These are phyloP conservation scores for Pangasius djambal DNA, from an alignment of 2,797 vertebrate species.

Conservation along the genomic window DNA sequence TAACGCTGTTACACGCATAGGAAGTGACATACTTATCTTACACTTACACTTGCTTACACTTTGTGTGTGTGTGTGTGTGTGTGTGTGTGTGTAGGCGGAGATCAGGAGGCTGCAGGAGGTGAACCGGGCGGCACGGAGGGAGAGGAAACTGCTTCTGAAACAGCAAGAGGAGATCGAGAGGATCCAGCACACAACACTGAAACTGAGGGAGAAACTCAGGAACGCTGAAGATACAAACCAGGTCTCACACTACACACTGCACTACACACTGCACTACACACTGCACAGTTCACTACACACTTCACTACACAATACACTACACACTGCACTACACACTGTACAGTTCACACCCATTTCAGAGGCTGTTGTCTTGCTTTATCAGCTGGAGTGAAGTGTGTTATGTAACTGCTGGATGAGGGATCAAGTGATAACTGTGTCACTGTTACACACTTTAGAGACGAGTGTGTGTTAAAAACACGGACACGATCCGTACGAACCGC, in stretches of 20 bases:
- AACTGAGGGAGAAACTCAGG: slow-evolving; percentile 91
- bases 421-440: not conserved
- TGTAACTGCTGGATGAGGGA: not conserved
- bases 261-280: not conserved
- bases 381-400: too few species aligned
- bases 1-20: not conserved
- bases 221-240: slow-evolving; percentile 82
- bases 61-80: not conserved
- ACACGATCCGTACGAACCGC: not conserved
- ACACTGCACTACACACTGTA: slow-evolving; percentile 31
- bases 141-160: slow-evolving; percentile 92
- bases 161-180: slow-evolving; percentile 96
- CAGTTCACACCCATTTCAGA: not conserved
- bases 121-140: slow-evolving; percentile 92
- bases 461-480: not conserved
- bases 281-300: not conserved
- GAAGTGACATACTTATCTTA: not conserved
- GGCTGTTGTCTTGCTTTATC: not conserved
- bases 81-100: slow-evolving; percentile 81
- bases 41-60: too few species aligned
- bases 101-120: slow-evolving; percentile 96
- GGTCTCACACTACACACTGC: slow-evolving; percentile 69
- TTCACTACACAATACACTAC: slow-evolving; percentile 49
- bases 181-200: slow-evolving; percentile 90
- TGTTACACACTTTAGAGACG: not conserved